phyloP scores from a whole-genome alignment of 2,113 vertebrate species.

The Gymnocephalus cernua region DNA sequence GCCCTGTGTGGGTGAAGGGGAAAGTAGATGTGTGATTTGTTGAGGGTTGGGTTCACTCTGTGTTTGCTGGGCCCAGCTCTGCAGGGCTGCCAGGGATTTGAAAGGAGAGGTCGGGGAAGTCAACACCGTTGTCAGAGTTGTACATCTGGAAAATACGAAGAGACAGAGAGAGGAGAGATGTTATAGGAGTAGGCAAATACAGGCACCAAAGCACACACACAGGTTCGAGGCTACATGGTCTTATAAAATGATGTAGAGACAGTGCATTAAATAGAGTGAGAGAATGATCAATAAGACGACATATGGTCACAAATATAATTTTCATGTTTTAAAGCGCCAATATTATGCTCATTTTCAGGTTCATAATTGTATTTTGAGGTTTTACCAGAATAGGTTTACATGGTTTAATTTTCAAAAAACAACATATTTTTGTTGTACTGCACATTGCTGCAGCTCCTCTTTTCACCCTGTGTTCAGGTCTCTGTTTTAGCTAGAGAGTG shows the following conservation, averaged over 20 bases:
- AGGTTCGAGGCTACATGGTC: background rate
- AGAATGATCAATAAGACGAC: background rate
- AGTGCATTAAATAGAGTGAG: background rate
- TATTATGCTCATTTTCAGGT: too few species aligned
- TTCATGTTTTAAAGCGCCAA: too few species aligned
- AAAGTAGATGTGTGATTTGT: background rate
- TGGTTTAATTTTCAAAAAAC: too few species aligned
- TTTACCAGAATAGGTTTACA: too few species aligned
- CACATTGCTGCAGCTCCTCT: too few species aligned
- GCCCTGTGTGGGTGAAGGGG: background rate
- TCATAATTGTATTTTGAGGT: too few species aligned
- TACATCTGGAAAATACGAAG: constrained; percentile 69
- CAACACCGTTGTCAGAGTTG: constrained; percentile 67
- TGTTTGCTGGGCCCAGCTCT: constrained; percentile 25
- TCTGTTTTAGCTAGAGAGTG: too few species aligned
- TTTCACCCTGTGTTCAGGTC: too few species aligned
- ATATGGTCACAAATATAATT: background rate
- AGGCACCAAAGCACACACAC: background rate
- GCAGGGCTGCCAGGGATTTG: constrained; percentile 56
- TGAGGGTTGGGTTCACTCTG: constrained; percentile 41
- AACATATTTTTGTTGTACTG: too few species aligned
- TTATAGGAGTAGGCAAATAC: background rate
- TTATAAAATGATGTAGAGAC: background rate
- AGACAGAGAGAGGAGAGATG: background rate
- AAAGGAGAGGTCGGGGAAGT: constrained; percentile 65